Percentiles rank a stretch among this genome's conserved stretches.
Evolutionary conservation across 2,888 invertebrate species (phyloP).

Genomic region (Acleris sparsana): DNA sequence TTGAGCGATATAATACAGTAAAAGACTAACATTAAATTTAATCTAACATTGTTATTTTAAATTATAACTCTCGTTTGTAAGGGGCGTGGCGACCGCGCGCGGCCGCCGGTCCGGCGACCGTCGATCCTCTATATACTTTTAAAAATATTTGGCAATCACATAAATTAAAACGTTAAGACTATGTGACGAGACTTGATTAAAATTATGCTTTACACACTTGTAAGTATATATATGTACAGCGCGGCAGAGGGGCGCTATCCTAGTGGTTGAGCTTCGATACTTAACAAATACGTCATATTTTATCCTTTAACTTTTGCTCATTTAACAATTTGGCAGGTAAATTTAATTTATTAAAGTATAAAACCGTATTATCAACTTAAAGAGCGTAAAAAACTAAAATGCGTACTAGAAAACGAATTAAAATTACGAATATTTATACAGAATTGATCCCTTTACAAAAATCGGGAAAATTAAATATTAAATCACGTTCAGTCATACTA

Average conservation of each 20-base stretch:
- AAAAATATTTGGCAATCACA: conserved; percentile 82
- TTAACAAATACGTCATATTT: conserved; percentile 66
- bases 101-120: conserved; percentile 50
- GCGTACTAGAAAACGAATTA: conserved; percentile 79
- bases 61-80: conserved; percentile 79
- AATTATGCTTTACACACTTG: conserved; percentile 82
- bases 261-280: conserved; percentile 78
- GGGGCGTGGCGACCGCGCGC: conserved; percentile 62
- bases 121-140: conserved; percentile 75
- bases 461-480: conserved; percentile 74
- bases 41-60: conserved; percentile 83
- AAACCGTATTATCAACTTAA: conserved; percentile 77
- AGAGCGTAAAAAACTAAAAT: conserved; percentile 81
- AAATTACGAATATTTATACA: conserved; percentile 82
- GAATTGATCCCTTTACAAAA: conserved; percentile 72
- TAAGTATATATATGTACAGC: conserved; percentile 74
- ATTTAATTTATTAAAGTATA: conserved; percentile 78
- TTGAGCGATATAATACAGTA: conserved; percentile 84
- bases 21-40: conserved; percentile 84
- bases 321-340: conserved; percentile 80
- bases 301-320: conserved; percentile 66
- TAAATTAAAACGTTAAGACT: conserved; percentile 82
- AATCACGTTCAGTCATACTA: conserved; percentile 82
- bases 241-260: conserved; percentile 66
- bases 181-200: conserved; percentile 82